Conservation (phyloP, 2,113 vertebrate genomes). For the Drymodes brunneopygia region DNA sequence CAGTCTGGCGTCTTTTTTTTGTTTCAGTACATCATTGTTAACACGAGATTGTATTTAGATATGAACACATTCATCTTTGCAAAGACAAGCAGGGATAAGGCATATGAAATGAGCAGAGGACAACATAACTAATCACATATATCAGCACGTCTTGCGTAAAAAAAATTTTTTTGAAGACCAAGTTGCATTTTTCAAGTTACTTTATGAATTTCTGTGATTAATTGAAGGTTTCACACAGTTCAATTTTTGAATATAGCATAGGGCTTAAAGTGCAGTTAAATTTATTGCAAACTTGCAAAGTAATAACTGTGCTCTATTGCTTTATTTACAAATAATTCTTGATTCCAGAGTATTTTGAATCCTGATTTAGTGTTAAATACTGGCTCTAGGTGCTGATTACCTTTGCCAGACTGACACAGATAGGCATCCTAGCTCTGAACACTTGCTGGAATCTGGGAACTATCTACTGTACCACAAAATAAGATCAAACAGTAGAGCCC, state of each 20-base stretch:
- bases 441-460: not conserved
- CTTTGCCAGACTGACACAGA: not conserved
- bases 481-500: not conserved
- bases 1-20: not conserved
- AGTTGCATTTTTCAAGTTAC: not conserved
- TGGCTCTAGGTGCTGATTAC: not conserved
- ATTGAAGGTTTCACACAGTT: not conserved
- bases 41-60: conserved; percentile 4
- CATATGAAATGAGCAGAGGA: not conserved
- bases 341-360: not conserved
- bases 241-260: not conserved
- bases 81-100: not conserved
- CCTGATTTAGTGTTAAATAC: not conserved
- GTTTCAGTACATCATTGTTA: not conserved
- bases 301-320: not conserved
- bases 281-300: not conserved
- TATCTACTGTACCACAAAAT: not conserved
- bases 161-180: not conserved
- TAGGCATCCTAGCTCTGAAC: not conserved
- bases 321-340: conserved; percentile 11
- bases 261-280: not conserved
- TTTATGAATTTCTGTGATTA: not conserved
- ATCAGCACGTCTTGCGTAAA: not conserved
- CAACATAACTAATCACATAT: not conserved
- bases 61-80: not conserved